A percentile compares a stretch with the other conserved stretches of the same genome.
phyloP scores from a whole-genome alignment of 2,888 invertebrate genomes.

The Anarsia innoxiella region DNA sequence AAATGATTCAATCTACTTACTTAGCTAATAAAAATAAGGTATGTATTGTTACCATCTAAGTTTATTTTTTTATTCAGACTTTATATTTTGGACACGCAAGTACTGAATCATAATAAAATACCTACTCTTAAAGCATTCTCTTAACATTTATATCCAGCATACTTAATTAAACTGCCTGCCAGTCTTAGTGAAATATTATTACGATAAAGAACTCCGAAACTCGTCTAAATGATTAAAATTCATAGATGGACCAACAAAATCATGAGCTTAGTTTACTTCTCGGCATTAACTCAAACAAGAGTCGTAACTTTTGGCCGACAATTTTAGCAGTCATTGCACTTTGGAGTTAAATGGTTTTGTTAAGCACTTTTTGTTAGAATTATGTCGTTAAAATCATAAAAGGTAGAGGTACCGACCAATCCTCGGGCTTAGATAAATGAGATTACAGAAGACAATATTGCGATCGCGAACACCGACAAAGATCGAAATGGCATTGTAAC shows the following conservation, averaged over 20 bases:
- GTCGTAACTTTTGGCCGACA: slow-evolving; percentile 12
- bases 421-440: slow-evolving; percentile 24
- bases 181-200: no score
- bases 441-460: slow-evolving; percentile 36
- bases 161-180: no score
- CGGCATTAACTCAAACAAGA: slow-evolving; percentile 15
- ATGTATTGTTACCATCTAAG: no score
- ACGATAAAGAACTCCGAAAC: no score
- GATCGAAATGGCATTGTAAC: slow-evolving; percentile 49
- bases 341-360: slow-evolving; percentile 32
- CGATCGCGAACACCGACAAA: slow-evolving; percentile 18
- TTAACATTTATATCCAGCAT: no score
- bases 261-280: slow-evolving; percentile 3
- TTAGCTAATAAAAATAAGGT: no score
- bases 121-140: no score
- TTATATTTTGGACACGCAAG: no score
- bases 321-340: slow-evolving; percentile 26
- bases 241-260: slow-evolving; percentile 3
- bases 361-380: slow-evolving; percentile 36
- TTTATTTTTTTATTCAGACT: no score
- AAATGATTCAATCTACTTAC: no score
- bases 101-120: no score
- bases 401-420: slow-evolving; percentile 30
- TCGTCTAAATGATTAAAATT: background rate
- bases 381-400: slow-evolving; percentile 53